Evolutionary conservation across 2,888 invertebrate species (phyloP), one percentile per base, ranked within the genome.

Genomic region (Gibbula magus): DNA sequence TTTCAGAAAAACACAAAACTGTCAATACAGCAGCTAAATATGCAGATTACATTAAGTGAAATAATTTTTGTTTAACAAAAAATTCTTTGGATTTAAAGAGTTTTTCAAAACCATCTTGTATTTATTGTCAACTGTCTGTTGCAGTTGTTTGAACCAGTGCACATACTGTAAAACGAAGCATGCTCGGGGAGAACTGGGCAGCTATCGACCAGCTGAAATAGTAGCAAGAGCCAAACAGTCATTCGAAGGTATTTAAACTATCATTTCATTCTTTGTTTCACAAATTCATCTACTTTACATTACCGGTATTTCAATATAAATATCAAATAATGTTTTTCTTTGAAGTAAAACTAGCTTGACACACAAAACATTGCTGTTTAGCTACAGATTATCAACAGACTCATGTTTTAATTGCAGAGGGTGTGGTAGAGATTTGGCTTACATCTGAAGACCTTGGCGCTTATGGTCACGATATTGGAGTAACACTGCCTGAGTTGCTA

Each of bases 141-240:
- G 13, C 81, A 93, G 93, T 0, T 99, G 99, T 89, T 94, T 99
- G 2, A 99, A 99, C 94, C 98, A 98, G 90, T 99, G 99, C 92
- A 99, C 99, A 0, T 99, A 99, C 91, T 99, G 99, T 92, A 99
- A 99, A 93, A 99, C 99, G 0, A 99, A 98, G 91, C 98, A 98
- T 92, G 99, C 99, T 0, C 93, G 99, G 75, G 99, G 99, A 0
- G 97, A 99, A 91, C 93, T 99, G n/a, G 98, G 97, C 0, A 98
- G 98, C 91, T 99, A 99, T 92, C 95, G 96, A 0, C 96, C 97
- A 0, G 96, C 96, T 74, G 97, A 98, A 92, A 98, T 99, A 67
- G 95, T 98, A 0, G 95, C 95, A 80, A 94, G 98, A 84, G 99
- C 98, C 0, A 93, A 94, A 51, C 97, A 97, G 93, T 97, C 97